A percentile compares a stretch with the other conserved stretches of the same genome.
These are phyloP conservation scores for Scarus forsteni DNA, from an alignment of 2,797 vertebrate genomes.

Conservation along the genomic window DNA sequence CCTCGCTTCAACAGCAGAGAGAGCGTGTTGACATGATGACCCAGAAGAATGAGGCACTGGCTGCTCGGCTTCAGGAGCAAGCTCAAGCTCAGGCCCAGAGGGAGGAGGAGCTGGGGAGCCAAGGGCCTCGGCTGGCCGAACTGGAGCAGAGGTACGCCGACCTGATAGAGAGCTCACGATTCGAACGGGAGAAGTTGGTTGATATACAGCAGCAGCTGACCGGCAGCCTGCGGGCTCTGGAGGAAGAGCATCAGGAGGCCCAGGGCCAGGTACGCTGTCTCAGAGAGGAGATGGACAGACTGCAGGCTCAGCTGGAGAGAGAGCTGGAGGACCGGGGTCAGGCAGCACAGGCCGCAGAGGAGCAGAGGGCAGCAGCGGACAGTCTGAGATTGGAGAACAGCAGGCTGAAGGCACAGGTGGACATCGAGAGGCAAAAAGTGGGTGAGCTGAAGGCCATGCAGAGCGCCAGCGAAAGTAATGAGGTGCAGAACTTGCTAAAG, in stretches of 20 bases:
- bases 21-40: constrained; percentile 90
- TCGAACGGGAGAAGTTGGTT: constrained; percentile 95
- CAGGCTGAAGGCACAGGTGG: constrained; percentile 89
- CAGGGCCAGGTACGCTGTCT: constrained; percentile 84
- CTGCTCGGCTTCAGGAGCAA: constrained; percentile 88
- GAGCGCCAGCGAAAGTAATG: constrained; percentile 83
- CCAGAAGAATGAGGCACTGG: constrained; percentile 92
- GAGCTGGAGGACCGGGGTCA: constrained; percentile 80
- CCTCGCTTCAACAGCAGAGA: constrained; percentile 91
- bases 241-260: constrained; percentile 91
- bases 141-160: constrained; percentile 92
- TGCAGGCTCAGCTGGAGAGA: constrained; percentile 83
- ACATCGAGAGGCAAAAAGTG: constrained; percentile 90
- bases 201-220: constrained; percentile 96
- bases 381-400: constrained; percentile 89
- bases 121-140: constrained; percentile 85
- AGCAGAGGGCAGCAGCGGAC: constrained; percentile 82
- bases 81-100: constrained; percentile 86
- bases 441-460: constrained; percentile 85
- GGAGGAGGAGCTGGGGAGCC: constrained; percentile 80
- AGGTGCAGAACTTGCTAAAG: constrained; percentile 89
- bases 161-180: constrained; percentile 91
- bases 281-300: constrained; percentile 86
- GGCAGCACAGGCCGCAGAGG: constrained; percentile 82
- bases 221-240: constrained; percentile 89